Conservation (phyloP, 2,797 vertebrate species). For the Syncerus caffer region DNA sequence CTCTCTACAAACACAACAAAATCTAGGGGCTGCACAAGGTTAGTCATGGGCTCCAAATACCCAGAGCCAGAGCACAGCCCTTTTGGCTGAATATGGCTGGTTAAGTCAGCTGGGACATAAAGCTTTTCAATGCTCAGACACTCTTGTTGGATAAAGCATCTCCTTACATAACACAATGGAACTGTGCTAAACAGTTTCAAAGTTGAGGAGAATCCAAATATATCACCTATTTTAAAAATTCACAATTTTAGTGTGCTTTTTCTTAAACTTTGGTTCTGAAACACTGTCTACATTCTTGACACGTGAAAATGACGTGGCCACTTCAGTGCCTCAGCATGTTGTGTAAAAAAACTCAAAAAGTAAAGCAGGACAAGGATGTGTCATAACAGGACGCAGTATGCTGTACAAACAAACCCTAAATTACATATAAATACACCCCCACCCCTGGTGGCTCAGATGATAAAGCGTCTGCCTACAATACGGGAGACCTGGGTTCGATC, state of each 20-base stretch:
- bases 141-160: not conserved
- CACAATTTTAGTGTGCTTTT: slow-evolving; percentile 78
- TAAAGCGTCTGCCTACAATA: not conserved
- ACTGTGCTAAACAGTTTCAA: slow-evolving; percentile 59
- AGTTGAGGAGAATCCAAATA: slow-evolving; percentile 77
- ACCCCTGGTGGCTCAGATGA: not conserved
- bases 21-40: slow-evolving; percentile 1
- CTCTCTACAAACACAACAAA: not conserved
- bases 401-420: slow-evolving; percentile 81
- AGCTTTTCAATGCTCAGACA: slow-evolving; percentile 36
- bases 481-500: not conserved
- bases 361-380: slow-evolving; percentile 80
- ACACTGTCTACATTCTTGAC: slow-evolving; percentile 83
- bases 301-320: slow-evolving; percentile 81
- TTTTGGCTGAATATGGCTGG: slow-evolving; percentile 19
- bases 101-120: not conserved
- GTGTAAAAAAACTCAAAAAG: slow-evolving; percentile 77
- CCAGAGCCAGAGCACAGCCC: not conserved
- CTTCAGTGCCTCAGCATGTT: slow-evolving; percentile 76
- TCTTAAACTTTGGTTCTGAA: slow-evolving; percentile 83
- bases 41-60: slow-evolving; percentile 38
- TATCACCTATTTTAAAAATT: slow-evolving; percentile 73
- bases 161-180: slow-evolving; percentile 45
- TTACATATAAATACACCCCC: slow-evolving; percentile 76
- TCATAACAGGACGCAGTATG: slow-evolving; percentile 71